These are phyloP conservation scores for Coelopa frigida DNA, from an alignment of 1,140 invertebrate species.

Conservation along the genomic window DNA sequence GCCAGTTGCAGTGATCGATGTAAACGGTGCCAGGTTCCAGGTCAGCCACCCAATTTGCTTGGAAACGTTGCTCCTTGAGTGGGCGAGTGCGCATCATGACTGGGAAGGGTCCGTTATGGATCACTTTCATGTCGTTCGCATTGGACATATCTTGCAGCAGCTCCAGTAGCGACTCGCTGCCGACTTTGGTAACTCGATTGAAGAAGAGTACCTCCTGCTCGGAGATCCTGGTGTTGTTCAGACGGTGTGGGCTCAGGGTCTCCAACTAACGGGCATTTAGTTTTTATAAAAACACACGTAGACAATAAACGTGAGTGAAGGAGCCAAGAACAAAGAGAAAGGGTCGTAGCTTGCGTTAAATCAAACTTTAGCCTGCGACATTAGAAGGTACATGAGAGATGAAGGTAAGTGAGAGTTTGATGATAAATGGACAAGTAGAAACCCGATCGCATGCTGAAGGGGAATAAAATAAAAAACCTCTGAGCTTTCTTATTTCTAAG, in stretches of 20 bases:
- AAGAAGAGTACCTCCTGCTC: constrained; percentile 69
- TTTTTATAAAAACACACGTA: no score
- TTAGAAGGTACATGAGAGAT: no score
- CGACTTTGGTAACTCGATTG: constrained; percentile 70
- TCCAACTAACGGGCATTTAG: constrained; percentile 9
- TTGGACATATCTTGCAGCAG: constrained; percentile 37
- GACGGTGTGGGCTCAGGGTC: constrained; percentile 29
- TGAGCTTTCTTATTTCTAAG: neutral
- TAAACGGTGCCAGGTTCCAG: constrained; percentile 52
- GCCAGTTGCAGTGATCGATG: constrained; percentile 74
- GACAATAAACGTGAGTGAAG: no score
- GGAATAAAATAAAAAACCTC: no score
- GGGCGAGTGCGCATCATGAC: constrained; percentile 59
- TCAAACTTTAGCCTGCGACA: no score
- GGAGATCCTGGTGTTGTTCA: constrained; percentile 70
- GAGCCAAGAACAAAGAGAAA: no score
- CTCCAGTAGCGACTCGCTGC: constrained; percentile 79
- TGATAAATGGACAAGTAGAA: no score
- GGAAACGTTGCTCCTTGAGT: constrained; percentile 62
- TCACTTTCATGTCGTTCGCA: constrained; percentile 9
- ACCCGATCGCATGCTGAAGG: no score
- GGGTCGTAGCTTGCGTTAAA: no score
- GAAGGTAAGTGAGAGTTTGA: no score
- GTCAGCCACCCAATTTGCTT: constrained; percentile 48
- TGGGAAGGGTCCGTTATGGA: constrained; percentile 57